Base-by-base conservation (phyloP, 2,797 vertebrate species). In the Alca torda region DNA sequence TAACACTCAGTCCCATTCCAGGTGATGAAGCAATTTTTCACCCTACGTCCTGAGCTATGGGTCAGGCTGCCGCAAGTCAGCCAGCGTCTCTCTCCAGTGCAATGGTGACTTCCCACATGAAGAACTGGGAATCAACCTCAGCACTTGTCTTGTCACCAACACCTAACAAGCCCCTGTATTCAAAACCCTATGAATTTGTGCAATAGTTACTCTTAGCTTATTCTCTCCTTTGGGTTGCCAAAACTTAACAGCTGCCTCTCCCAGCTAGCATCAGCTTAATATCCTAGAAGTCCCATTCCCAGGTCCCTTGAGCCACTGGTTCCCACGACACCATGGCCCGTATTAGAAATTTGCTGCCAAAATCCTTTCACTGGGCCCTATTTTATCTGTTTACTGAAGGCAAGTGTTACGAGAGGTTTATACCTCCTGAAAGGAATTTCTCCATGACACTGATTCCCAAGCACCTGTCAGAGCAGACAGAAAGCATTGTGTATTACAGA, bases 1-100 rank as follows among this genome's bases (percentile, higher is more conserved):
- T 77, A 87, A 72, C 28, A 12, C 84, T 75, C 75, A 20, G 50
- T 53, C 39, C 61, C 61, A 45, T 61, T 94, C 64, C 93, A 95
- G 83, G 87, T 59, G 74, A 94, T 53, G 50, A 75, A 86, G 85
- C 65, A 53, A 54, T 80, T 93, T 85, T 80, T 87, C 84, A 85
- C 19, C 69, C 53, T 30, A 5, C 28, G 51, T 59, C 78, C 89
- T 65, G 28, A 94, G 77, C 67, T 56, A 31, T 0, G 1, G 64
- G 56, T 53, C 81, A 79, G 63, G 43, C 60, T 87, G 70, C 70
- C 83, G 59, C 64, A 76, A 41, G 28, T 7, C 65, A 78, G 79
- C 46, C 31, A 63, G 31, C 3, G 0, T 33, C 77, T 10, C 53
- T 53, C 67, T 82, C 63, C 85, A 82, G 59, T 54, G 46, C 46